Conservation (phyloP, 2,113 vertebrate genomes). For the Rhinopomastus cyanomelas region DNA sequence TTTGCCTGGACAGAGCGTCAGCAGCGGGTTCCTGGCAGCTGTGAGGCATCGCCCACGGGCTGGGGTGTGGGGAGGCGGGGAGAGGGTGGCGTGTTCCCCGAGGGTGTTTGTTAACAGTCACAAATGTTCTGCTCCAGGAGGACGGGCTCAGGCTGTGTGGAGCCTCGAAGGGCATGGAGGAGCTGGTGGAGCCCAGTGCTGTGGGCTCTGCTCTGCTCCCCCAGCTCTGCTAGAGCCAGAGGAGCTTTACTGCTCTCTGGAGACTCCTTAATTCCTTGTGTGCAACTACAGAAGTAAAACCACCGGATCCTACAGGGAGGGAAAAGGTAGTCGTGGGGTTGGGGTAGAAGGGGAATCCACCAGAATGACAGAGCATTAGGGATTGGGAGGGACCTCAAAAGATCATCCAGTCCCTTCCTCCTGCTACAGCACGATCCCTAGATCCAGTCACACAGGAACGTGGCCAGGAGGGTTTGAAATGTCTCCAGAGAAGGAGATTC, state of each 20-base stretch:
- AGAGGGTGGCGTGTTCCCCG: background rate
- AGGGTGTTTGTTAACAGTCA: background rate
- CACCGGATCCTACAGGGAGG: background rate
- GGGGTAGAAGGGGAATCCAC: background rate
- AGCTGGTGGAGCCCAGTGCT: background rate
- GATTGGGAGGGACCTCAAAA: no score
- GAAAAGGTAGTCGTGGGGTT: background rate
- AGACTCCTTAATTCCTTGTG: background rate
- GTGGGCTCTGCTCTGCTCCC: background rate
- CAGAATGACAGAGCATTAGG: no score
- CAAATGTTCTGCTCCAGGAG: slow-evolving; percentile 20
- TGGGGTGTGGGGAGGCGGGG: background rate
- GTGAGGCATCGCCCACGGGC: background rate
- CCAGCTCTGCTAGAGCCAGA: background rate
- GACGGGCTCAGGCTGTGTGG: background rate
- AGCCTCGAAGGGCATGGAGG: background rate
- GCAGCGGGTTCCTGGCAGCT: background rate
- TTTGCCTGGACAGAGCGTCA: background rate
- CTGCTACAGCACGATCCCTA: no score
- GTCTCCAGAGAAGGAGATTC: no score
- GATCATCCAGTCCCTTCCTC: no score
- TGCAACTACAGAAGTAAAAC: background rate
- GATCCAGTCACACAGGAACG: no score
- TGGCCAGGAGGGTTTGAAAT: no score
- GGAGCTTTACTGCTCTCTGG: background rate